phyloP scores from a whole-genome alignment of 2,888 invertebrate species.

The Hypsopygia costalis region DNA sequence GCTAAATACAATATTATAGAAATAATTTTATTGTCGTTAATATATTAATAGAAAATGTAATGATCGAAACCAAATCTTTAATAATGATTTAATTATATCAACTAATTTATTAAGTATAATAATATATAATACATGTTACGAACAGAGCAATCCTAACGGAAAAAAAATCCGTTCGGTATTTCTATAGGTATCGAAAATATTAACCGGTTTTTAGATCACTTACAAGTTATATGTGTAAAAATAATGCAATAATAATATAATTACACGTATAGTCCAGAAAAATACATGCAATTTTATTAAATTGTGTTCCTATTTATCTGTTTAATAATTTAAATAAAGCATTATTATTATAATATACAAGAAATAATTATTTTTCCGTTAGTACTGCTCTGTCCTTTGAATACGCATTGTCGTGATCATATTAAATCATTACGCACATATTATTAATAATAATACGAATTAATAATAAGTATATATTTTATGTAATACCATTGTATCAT shows the following conservation, averaged over 20 bases:
- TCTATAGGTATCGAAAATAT: too few relatives aligned
- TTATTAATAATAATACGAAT: conserved; percentile 53
- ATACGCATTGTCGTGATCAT: conserved; percentile 48
- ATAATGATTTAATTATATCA: conserved; percentile 17
- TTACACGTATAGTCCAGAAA: too few relatives aligned
- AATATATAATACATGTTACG: conserved; percentile 12
- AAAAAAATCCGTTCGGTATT: too few relatives aligned
- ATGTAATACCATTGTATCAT: conserved; percentile 63
- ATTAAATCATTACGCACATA: conserved; percentile 64
- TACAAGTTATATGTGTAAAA: too few relatives aligned
- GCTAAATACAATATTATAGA: conserved; percentile 18
- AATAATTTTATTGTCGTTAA: conserved; percentile 31
- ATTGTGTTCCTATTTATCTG: too few relatives aligned
- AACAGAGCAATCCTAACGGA: too few relatives aligned
- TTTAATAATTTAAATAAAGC: too few relatives aligned
- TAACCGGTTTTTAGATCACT: too few relatives aligned
- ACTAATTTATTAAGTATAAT: conserved; percentile 23
- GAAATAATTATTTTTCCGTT: too few relatives aligned
- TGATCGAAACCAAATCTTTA: conserved; percentile 13
- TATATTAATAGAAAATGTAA: conserved; percentile 19
- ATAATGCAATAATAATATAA: too few relatives aligned
- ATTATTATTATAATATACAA: too few relatives aligned
- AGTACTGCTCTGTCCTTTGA: not conserved
- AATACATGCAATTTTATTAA: too few relatives aligned
- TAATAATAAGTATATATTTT: conserved; percentile 47